Conservation (phyloP, 2,888 invertebrate species). For the Chrysodeixis includens region DNA sequence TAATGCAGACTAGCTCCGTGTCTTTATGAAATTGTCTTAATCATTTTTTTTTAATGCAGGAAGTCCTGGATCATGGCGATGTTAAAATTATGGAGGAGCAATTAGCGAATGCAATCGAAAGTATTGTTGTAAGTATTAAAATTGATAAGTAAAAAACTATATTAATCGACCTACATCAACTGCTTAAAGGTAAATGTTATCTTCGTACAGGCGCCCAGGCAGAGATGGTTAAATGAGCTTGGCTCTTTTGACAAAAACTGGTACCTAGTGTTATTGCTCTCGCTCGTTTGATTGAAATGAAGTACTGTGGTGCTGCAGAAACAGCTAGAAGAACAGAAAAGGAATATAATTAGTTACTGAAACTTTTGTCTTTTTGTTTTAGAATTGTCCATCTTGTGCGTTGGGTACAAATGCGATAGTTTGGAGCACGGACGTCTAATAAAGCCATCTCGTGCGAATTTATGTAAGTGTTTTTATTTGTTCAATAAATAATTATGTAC, state of each 20-base stretch:
- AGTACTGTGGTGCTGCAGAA: no score
- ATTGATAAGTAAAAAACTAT: background rate
- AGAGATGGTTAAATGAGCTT: no score
- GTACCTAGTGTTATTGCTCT: no score
- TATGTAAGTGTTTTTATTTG: constrained; percentile 76
- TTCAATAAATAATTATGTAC: no score
- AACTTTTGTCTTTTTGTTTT: constrained; percentile 49
- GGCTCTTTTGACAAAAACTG: no score
- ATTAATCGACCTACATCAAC: no score
- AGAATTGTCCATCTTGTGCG: constrained; percentile 89
- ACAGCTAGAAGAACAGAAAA: no score
- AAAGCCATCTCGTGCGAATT: constrained; percentile 66
- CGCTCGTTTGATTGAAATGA: no score
- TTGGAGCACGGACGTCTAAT: constrained; percentile 87
- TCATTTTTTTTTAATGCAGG: constrained; percentile 69
- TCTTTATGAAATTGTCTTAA: background rate
- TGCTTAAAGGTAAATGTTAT: no score
- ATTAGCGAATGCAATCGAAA: constrained; percentile 87
- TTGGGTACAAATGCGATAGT: constrained; percentile 88
- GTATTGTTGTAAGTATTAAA: constrained; percentile 85
- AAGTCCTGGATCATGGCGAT: constrained; percentile 86
- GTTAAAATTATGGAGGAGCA: constrained; percentile 88
- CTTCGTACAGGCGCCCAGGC: no score
- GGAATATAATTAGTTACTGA: no score
- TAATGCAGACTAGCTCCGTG: no score